These are phyloP conservation scores for Synanthedon myopaeformis DNA, from an alignment of 2,888 invertebrate genomes.

Conservation along the genomic window DNA sequence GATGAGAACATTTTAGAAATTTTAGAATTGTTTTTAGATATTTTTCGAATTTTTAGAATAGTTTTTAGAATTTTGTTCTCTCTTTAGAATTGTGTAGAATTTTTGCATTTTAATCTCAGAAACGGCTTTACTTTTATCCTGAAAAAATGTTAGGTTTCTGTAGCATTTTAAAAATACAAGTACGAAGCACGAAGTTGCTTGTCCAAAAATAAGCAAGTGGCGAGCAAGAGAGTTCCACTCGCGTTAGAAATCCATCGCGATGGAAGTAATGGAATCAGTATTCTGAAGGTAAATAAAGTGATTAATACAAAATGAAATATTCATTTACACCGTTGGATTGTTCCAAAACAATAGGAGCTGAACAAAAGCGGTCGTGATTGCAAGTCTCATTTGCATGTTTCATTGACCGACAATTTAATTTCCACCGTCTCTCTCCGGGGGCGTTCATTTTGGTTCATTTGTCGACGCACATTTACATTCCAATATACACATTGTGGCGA, in stretches of 20 bases:
- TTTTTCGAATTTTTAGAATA: too few species aligned
- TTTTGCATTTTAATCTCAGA: too few species aligned
- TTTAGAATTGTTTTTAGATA: too few species aligned
- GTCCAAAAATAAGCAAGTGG: too few species aligned
- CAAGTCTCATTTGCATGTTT: conserved; percentile 57
- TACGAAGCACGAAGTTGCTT: too few species aligned
- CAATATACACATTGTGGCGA: neutral
- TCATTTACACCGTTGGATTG: conserved; percentile 6
- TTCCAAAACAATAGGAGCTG: conserved; percentile 37
- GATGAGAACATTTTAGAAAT: too few species aligned
- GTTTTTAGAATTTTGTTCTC: too few species aligned
- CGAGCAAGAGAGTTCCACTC: neutral
- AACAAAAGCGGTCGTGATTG: conserved; percentile 55
- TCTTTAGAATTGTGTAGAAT: too few species aligned
- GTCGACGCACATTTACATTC: neutral
- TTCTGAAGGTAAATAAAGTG: neutral
- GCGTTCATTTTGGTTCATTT: conserved; percentile 38
- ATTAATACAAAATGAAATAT: conserved; percentile 8
- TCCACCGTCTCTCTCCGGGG: conserved; percentile 23
- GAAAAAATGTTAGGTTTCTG: too few species aligned
- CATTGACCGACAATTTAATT: conserved; percentile 62
- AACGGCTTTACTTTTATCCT: too few species aligned
- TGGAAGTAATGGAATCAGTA: neutral
- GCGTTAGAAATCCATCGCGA: too few species aligned
- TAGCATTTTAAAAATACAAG: too few species aligned